Base-by-base conservation (phyloP, 2,888 invertebrate species). In the Nineta flava region DNA sequence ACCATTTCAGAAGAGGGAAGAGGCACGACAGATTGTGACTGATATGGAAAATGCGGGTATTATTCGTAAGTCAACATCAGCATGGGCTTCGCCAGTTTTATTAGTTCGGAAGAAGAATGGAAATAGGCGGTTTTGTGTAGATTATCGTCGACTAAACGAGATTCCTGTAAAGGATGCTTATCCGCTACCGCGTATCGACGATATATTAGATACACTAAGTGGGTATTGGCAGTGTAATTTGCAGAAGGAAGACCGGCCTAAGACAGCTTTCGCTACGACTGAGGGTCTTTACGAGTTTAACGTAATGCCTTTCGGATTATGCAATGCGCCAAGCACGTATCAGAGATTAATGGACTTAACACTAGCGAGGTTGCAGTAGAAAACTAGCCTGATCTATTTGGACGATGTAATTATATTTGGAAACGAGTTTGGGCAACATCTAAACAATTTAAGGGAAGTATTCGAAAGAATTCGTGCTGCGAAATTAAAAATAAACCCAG, bases 21-120 rank as follows among this genome's bases (percentile, higher is more conserved):
- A 19, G 19, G 3, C 19, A 4, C 19, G n/a, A n/a, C 19, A 19
- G 2, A 19, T 19, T 5, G 19, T 19, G 19, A 5, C 19, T 19
- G 2, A 19, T 19, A 19, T 19, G 19, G 19, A 19, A 19, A 19
- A 19, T 4, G 19, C 19, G 5, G 19, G 19, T 5, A 19, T 19
- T 4, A 19, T 19, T 4, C 19, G 19, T 54, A 17, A 62, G 5
- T 19, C 19, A 19, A 19, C 19, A 19, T 19, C 19, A 5, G 19
- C 65, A 0, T 67, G 62, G 60, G 51, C 57, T 12, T 54, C 58
- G 5, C 64, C 63, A 0, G 57, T 61, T 2, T 61, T 63, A 2
- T 15, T 67, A n/a, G 61, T 63, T 1, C 52, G 51, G 19, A 68
- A 64, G 53, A 58, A 59, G 45, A 13, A 50, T 1, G 43, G 48